Evolutionary conservation across 1,140 invertebrate genomes (phyloP).

Genomic region (Contarinia nasturtii): DNA sequence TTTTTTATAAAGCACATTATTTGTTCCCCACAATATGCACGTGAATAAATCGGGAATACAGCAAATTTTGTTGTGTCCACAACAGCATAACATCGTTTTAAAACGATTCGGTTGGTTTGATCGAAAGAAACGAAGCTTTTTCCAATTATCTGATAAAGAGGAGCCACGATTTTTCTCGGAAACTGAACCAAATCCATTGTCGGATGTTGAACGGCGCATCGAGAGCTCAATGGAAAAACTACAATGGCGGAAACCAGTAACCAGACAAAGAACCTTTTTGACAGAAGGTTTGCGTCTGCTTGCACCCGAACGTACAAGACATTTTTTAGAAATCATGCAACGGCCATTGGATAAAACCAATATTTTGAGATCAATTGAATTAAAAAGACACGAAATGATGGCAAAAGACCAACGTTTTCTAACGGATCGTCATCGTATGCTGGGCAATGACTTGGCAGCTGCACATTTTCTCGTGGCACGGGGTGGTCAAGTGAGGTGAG

Average conservation of each 20-base stretch:
- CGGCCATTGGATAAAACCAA: constrained; percentile 26
- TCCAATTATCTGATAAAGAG: too few species aligned
- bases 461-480: constrained; percentile 50
- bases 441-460: constrained; percentile 50
- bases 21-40: neutral
- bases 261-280: constrained; percentile 23
- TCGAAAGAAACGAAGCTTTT: too few species aligned
- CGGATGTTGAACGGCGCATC: constrained; percentile 1
- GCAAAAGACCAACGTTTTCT: constrained; percentile 25
- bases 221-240: constrained; percentile 20
- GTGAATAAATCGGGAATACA: neutral
- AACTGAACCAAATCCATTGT: constrained; percentile 9
- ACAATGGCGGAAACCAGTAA: constrained; percentile 24
- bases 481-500: constrained; percentile 40
- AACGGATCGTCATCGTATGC: constrained; percentile 24
- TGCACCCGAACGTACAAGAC: constrained; percentile 20
- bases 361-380: constrained; percentile 13
- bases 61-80: neutral
- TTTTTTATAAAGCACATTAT: too few species aligned
- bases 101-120: too few species aligned
- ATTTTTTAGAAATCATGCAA: constrained; percentile 25
- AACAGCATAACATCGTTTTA: too few species aligned
- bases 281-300: constrained; percentile 24
- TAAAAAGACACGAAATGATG: constrained; percentile 16
- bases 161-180: neutral